These are phyloP conservation scores for Colostygia pectinataria DNA, from an alignment of 2,888 invertebrate genomes.

Conservation along the genomic window DNA sequence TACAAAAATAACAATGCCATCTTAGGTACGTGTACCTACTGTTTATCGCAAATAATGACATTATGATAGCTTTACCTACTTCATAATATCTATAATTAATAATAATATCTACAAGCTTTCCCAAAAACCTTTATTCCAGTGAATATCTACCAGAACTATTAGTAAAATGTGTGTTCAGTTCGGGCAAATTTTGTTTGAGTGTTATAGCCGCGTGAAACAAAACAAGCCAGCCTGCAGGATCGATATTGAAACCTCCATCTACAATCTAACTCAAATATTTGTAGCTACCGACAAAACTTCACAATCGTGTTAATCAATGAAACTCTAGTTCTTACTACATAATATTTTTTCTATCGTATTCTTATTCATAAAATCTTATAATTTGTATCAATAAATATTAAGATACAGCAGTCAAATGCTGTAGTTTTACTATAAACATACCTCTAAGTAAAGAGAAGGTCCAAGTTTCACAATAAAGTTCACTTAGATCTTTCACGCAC, in stretches of 20 bases:
- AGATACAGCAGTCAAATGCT: background rate
- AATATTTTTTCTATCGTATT: background rate
- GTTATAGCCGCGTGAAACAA: slow-evolving; percentile 28
- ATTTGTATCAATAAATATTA: background rate
- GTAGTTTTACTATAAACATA: slow-evolving; percentile 10
- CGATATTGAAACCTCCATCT: slow-evolving; percentile 28
- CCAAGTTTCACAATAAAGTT: slow-evolving; percentile 12
- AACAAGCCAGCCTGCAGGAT: slow-evolving; percentile 29
- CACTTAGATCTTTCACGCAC: slow-evolving; percentile 9
- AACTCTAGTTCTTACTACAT: background rate
- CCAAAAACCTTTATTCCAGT: too few relatives aligned
- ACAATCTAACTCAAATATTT: slow-evolving; percentile 29
- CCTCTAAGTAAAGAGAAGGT: slow-evolving; percentile 4
- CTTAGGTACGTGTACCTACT: too few relatives aligned
- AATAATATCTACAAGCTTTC: too few relatives aligned
- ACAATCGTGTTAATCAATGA: slow-evolving; percentile 5
- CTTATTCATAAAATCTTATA: background rate
- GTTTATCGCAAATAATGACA: too few relatives aligned
- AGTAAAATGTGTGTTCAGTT: slow-evolving; percentile 1
- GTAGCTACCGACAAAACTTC: slow-evolving; percentile 28
- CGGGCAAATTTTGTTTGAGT: slow-evolving; percentile 18
- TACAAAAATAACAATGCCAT: too few relatives aligned
- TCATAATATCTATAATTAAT: too few relatives aligned
- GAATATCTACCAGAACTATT: too few relatives aligned
- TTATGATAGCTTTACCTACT: too few relatives aligned